These are phyloP conservation scores for Oncorhynchus clarkii DNA, from an alignment of 2,113 vertebrate genomes.

Conservation along the genomic window DNA sequence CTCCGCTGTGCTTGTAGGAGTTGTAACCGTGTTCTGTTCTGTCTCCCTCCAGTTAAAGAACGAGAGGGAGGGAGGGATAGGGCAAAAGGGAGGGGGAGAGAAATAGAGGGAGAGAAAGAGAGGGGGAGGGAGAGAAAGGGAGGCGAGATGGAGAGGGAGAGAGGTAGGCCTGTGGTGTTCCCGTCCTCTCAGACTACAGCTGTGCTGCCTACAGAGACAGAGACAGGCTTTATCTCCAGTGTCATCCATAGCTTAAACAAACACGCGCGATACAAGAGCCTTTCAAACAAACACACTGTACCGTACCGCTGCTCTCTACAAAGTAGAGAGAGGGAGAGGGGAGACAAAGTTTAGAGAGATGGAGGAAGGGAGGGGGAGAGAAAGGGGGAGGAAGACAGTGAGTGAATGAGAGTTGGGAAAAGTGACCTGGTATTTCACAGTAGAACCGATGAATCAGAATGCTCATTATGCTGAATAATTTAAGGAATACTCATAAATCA, in stretches of 20 bases:
- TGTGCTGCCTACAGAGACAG: conserved; percentile 50
- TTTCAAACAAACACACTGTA: conserved; percentile 64
- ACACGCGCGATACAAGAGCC: conserved; percentile 72
- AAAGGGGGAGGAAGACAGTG: not conserved
- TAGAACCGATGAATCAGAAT: not conserved
- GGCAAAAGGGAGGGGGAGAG: too few relatives aligned
- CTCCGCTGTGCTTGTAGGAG: conserved; percentile 60
- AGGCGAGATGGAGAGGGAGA: conserved; percentile 26
- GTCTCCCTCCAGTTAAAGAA: conserved; percentile 39
- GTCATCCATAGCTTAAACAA: conserved; percentile 75
- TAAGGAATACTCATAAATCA: not conserved
- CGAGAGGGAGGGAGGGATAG: conserved; percentile 8
- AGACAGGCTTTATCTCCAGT: conserved; percentile 58
- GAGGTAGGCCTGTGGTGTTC: conserved; percentile 63
- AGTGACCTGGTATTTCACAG: conserved; percentile 4
- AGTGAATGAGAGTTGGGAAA: not conserved
- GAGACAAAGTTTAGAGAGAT: conserved; percentile 53
- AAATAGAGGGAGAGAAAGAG: not conserved
- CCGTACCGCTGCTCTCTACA: too few relatives aligned
- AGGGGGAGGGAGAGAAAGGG: not conserved
- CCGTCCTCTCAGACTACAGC: conserved; percentile 33
- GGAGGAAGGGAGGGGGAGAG: conserved; percentile 45
- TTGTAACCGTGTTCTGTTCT: conserved; percentile 48
- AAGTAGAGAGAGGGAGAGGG: conserved; percentile 10
- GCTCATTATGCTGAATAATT: conserved; percentile 10